Conservation (phyloP, 2,888 invertebrate genomes). For the Helicoverpa assulta region DNA sequence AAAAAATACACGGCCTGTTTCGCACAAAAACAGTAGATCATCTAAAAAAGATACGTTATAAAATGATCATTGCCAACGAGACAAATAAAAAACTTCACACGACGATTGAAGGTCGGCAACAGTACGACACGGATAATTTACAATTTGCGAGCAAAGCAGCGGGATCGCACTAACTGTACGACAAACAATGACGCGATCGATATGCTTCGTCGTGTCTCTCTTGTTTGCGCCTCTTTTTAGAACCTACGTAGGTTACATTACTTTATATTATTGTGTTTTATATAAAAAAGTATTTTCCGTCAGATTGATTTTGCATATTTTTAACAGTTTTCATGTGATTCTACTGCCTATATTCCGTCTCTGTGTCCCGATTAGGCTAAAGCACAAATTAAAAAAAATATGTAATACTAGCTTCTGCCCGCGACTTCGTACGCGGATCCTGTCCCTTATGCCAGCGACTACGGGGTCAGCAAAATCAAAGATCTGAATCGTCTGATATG, state of each 20-base stretch:
- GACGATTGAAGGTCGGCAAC: conserved; percentile 55
- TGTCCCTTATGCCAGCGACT: too few species aligned
- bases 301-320: not conserved
- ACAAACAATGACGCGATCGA: conserved; percentile 56
- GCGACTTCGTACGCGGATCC: too few species aligned
- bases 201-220: conserved; percentile 32
- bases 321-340: not conserved
- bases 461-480: too few species aligned
- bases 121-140: conserved; percentile 55
- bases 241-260: conserved; percentile 23
- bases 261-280: not conserved
- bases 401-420: too few species aligned
- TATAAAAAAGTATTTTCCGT: not conserved
- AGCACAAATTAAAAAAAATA: too few species aligned
- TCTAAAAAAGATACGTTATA: conserved; percentile 31
- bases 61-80: conserved; percentile 38
- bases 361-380: too few species aligned
- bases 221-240: conserved; percentile 46
- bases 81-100: conserved; percentile 35
- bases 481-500: too few species aligned
- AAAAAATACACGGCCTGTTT: not conserved
- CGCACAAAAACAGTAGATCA: conserved; percentile 1
- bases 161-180: conserved; percentile 39
- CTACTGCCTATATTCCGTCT: too few species aligned
- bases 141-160: conserved; percentile 45